Evolutionary conservation across 2,797 vertebrate genomes (phyloP), one percentile per base, ranked within the genome.

Genomic region (Danio choprae): DNA sequence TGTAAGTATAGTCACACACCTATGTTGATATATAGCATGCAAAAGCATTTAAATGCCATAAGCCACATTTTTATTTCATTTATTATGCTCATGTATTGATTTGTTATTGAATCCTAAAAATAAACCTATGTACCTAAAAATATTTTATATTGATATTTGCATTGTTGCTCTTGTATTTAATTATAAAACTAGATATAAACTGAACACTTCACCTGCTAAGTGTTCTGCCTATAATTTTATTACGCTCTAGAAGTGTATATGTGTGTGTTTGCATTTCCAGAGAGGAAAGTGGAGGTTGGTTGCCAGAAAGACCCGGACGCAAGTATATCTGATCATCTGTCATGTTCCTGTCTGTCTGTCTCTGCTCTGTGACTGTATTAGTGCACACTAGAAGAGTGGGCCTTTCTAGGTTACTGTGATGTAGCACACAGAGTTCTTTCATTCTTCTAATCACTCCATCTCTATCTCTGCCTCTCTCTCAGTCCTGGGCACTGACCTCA

Each of bases 401-500:
- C 46, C 40, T 55, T 80, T 64, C 68, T 44, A 48, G 18, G 46
- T 72, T 53, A 72, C 38, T 53, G 62, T 20, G 0, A 69, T 64
- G 69, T 73, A 64, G 60, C 22, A 74, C 68, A 73, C 40, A 46
- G 40, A 69, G 65, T 50, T 78, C 13, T 79, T 41, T n/a, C 77
- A 71, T 10, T 62, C 44, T 51, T 44, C 53, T 56, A n/a, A 50
- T 79, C 67, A 41, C 44, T 71, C 56, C 77, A 79, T 79, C 38
- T 76, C 58, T 43, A 70, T 70, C 38, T 72, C 58, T 50, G 29
- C 64, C 20, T 75, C 56, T 48, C 41, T 77, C 64, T 71, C 60
- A 83, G 81, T 70, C 78, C 67, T 58, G 22, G 70, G 18, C 46
- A 20, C 20, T 85, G 84, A 77, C 77, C 84, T 82, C 50, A 77